A percentile compares a stretch with the other conserved stretches of the same genome.
Evolutionary conservation across 2,888 invertebrate species (phyloP).

Genomic region (Leucoma salicis): DNA sequence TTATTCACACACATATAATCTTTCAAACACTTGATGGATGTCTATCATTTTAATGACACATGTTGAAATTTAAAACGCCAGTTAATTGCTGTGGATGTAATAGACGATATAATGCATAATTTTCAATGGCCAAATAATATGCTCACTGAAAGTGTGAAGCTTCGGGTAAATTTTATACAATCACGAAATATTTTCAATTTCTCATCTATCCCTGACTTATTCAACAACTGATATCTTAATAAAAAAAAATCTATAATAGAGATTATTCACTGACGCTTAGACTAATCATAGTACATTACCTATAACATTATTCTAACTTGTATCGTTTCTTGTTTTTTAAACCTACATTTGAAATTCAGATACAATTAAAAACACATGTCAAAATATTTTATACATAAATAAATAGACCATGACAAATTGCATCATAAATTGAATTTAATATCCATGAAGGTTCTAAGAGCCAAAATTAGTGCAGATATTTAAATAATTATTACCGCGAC

Average conservation of each 20-base stretch:
- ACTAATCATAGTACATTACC: too few species aligned
- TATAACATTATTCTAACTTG: too few species aligned
- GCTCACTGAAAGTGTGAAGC: too few species aligned
- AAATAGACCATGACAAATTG: conserved; percentile 46
- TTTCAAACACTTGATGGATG: conserved; percentile 37
- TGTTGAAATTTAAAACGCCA: conserved; percentile 21
- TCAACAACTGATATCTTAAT: too few species aligned
- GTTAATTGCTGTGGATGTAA: neutral
- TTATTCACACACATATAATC: conserved; percentile 40
- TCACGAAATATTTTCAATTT: too few species aligned
- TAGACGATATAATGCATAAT: conserved; percentile 19
- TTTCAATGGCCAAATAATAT: conserved; percentile 19
- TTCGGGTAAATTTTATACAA: too few species aligned
- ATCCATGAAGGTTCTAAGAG: conserved; percentile 46
- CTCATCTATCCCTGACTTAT: too few species aligned
- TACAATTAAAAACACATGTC: neutral
- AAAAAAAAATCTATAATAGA: too few species aligned
- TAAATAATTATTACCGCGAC: conserved; percentile 41
- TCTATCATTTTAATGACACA: conserved; percentile 33
- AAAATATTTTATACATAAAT: conserved; percentile 28
- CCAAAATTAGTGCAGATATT: conserved; percentile 38
- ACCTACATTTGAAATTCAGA: too few species aligned
- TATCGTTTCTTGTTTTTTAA: too few species aligned
- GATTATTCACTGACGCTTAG: too few species aligned
- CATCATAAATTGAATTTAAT: conserved; percentile 47